Evolutionary conservation across 2,797 vertebrate genomes (phyloP).

Genomic region (Epinephelus awoara): DNA sequence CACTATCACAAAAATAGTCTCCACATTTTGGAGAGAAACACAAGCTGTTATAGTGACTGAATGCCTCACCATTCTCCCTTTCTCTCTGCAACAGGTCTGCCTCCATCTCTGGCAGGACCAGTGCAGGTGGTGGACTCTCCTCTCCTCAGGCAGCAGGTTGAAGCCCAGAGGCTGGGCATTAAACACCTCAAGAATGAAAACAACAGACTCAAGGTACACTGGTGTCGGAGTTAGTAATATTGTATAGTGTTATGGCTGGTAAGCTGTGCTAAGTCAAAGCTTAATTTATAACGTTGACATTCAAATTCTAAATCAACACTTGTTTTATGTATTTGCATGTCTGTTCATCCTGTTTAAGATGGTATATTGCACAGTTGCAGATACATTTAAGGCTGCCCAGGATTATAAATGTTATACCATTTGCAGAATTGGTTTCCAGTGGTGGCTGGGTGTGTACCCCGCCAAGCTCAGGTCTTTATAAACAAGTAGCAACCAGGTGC

Average conservation of each 20-base stretch:
- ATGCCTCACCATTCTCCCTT: background rate
- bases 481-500: too few species aligned
- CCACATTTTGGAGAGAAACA: background rate
- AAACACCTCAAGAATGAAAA: slow-evolving; percentile 94
- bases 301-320: too few species aligned
- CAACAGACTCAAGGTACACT: slow-evolving; percentile 88
- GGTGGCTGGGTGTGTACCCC: too few species aligned
- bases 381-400: too few species aligned
- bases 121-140: slow-evolving; percentile 93
- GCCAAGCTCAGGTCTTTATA: too few species aligned
- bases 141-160: slow-evolving; percentile 92
- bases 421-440: too few species aligned
- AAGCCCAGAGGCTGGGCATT: slow-evolving; percentile 89
- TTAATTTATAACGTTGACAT: too few species aligned
- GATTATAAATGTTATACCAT: too few species aligned
- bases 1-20: background rate
- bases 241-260: background rate
- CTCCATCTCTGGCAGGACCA: slow-evolving; percentile 79
- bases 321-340: too few species aligned
- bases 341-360: too few species aligned
- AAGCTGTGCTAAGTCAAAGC: too few species aligned
- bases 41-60: background rate
- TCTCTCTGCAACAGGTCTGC: slow-evolving; percentile 46
- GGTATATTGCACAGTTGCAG: too few species aligned
- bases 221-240: background rate